Base-by-base conservation (phyloP, 1,140 invertebrate genomes). In the Hylaeus anthracinus region DNA sequence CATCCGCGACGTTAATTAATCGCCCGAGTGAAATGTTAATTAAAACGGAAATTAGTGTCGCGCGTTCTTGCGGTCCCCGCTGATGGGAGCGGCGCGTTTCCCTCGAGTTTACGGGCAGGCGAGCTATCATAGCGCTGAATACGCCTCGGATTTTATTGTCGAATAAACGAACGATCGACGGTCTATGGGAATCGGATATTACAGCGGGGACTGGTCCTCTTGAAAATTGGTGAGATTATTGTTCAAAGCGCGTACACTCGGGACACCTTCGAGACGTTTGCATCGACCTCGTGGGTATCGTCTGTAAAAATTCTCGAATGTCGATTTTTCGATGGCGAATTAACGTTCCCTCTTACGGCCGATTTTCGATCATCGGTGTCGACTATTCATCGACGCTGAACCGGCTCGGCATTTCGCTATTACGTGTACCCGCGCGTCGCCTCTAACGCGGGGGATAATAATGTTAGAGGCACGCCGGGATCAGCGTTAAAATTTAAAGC, bases 31-130 rank as follows among this genome's bases (percentile, higher is more conserved):
- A 75, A 73, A 86, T 86, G 84, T 86, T 86, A 86, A 86, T 86
- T 86, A 86, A 86, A 83, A 77, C 81, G 84, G 76, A 83, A 86
- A 86, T 86, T 86, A 86, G 67, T 60, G 72, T 67, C 63, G 58
- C 64, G 78, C 78, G 78, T 84, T 81, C 48, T 71, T 48, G 83
- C 63, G 72, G 78, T 63, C 60, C 61, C 26, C 72, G 56, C 26
- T 51, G 61, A 41, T 26, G 37, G 9, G 45, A 51, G n/a, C 12
- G 15, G 37, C 75, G 75, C 9, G 48, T 48, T 67, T 12, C 10
- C 26, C n/a, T 67, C 43, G 10, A 72, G 72, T 78, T 78, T 78
- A 78, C n/a, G 76, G 26, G 26, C 26, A 26, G 26, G 12, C 45
- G 26, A n/a, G 37, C 65, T 43, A 48, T 39, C 48, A 71, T 60